A percentile compares a stretch with the other conserved stretches of the same genome.
These are phyloP conservation scores for Merodon equestris DNA, from an alignment of 2,888 invertebrate genomes.

Conservation along the genomic window DNA sequence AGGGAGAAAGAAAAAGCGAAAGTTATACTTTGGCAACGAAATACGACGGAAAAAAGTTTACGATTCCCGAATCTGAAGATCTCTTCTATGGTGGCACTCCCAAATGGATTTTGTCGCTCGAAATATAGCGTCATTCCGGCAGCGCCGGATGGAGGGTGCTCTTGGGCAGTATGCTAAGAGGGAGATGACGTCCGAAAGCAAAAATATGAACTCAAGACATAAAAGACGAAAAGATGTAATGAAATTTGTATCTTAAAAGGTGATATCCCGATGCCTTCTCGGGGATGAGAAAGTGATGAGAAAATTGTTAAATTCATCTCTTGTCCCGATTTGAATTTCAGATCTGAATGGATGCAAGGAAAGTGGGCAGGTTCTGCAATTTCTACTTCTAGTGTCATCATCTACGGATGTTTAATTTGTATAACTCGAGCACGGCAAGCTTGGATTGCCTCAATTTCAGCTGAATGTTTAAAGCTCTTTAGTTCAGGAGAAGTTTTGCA, in stretches of 20 bases:
- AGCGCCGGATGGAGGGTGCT: constrained; percentile 11
- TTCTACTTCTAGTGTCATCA: too few relatives aligned
- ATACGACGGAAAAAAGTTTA: constrained; percentile 20
- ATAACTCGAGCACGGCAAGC: too few relatives aligned
- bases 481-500: too few relatives aligned
- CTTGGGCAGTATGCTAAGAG: not conserved
- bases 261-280: not conserved
- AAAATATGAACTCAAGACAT: not conserved
- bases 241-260: constrained; percentile 24
- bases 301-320: constrained; percentile 7
- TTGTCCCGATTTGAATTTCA: too few relatives aligned
- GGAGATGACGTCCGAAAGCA: not conserved
- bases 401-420: too few relatives aligned
- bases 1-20: constrained; percentile 1
- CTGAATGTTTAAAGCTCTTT: too few relatives aligned
- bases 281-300: not conserved
- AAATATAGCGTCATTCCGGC: constrained; percentile 18
- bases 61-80: constrained; percentile 7
- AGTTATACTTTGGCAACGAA: constrained; percentile 14
- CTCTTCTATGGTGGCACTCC: constrained; percentile 11
- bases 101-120: constrained; percentile 9
- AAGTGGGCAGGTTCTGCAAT: too few relatives aligned
- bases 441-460: too few relatives aligned
- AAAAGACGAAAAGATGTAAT: constrained; percentile 8
- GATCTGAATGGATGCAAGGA: too few relatives aligned